phyloP scores from a whole-genome alignment of 2,888 invertebrate species.

The Himalopsyche tibetana region DNA sequence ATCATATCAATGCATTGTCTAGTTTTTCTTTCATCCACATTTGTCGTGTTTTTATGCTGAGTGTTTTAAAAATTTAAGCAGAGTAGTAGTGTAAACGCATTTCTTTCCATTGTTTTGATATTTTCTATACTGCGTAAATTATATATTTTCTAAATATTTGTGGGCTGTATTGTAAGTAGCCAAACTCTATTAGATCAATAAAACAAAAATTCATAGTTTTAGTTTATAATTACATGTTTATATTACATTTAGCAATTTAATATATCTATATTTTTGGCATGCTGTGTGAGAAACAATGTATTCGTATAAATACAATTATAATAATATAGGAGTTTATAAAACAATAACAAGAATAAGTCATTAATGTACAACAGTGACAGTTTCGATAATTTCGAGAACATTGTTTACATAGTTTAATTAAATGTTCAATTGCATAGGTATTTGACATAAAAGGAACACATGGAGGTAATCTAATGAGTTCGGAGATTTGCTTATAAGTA shows the following conservation, averaged over 20 bases:
- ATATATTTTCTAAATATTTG: too few species aligned
- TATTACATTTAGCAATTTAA: conserved; percentile 59
- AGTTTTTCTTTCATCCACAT: too few species aligned
- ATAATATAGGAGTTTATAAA: conserved; percentile 52
- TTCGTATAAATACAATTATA: conserved; percentile 57
- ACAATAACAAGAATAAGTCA: conserved; percentile 57
- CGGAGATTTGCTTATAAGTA: too few species aligned
- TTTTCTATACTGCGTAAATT: too few species aligned
- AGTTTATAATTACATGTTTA: conserved; percentile 51
- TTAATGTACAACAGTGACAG: conserved; percentile 56
- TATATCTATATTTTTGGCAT: conserved; percentile 64
- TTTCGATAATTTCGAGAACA: conserved; percentile 52
- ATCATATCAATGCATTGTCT: too few species aligned
- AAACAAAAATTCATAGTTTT: not conserved
- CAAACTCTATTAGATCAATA: not conserved
- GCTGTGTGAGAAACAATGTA: conserved; percentile 61
- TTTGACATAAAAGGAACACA: not conserved
- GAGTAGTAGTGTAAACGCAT: too few species aligned
- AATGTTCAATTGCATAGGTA: not conserved
- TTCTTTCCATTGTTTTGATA: too few species aligned
- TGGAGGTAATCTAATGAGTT: too few species aligned
- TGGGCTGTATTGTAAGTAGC: too few species aligned
- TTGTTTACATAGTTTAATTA: conserved; percentile 23
- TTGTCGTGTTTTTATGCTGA: too few species aligned
- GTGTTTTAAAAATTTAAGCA: too few species aligned